Evolutionary conservation across 1,140 invertebrate genomes (phyloP), one percentile per base, ranked within the genome.

Genomic region (Drosophila kohkoa): DNA sequence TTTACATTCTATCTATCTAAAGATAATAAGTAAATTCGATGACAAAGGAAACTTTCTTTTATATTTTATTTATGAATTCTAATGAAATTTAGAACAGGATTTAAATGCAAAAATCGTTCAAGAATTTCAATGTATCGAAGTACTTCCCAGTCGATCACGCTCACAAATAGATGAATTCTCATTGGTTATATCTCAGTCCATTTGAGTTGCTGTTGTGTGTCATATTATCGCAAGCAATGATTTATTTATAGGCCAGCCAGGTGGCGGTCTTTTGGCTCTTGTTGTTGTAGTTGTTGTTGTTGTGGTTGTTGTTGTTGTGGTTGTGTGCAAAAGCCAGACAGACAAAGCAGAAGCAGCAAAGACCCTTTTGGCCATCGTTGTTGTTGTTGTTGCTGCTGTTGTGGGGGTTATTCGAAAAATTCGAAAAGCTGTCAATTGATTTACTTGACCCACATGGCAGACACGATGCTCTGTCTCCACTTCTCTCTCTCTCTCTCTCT

Each of bases 391-490:
- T 38, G 35, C 10, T 38, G 35, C 10, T 16, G 13, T 63, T 54
- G 28, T 72, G 25, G 41, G 54, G 4, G 6, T 28, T 38, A 38
- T 25, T 38, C 20, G 35, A 41, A 38, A 81, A 68, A 52, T 86
- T 60, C 68, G 73, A 73, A 75, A 69, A 74, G 65, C 85, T 87
- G 83, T 75, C 83, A 88, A 89, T 89, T 89, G 83, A 89, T 88
- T 89, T 67, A 72, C 81, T 89, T 88, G 83, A 88, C 83, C 83
- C 83, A 81, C 60, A 73, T 89, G 73, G 52, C 41, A 30, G 41
- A 49, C 59, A 4, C 16, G 32, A 4, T n/a, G 32, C 15, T 15
- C 46, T 45, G 58, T 15, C 48, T 38, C 32, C 48, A 16, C 2
- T 30, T 20, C 1, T 5, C n/a, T 8, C 16, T 5, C 16, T 16